phyloP scores from a whole-genome alignment of 2,797 vertebrate species.

The Chromis chromis region DNA sequence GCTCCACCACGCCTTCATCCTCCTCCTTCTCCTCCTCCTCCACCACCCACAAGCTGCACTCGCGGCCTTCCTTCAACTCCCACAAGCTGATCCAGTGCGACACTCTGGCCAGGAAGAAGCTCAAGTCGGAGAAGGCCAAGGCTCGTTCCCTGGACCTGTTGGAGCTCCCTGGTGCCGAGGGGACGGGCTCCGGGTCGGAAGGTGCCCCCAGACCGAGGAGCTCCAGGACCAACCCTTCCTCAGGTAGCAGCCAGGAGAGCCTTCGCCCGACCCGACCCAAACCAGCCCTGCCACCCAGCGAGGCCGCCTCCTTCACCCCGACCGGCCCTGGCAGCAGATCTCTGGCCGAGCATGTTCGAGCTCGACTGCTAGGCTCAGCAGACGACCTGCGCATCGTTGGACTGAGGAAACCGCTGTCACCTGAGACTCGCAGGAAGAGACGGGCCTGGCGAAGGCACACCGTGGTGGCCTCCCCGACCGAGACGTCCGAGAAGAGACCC shows the following conservation, averaged over 20 bases:
- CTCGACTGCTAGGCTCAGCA: constrained; percentile 85
- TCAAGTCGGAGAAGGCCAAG: constrained; percentile 84
- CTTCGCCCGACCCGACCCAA: constrained; percentile 48
- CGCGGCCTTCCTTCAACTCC: constrained; percentile 91
- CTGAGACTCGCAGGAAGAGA: constrained; percentile 90
- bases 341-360: constrained; percentile 86
- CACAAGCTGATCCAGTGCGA: constrained; percentile 96
- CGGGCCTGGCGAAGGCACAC: constrained; percentile 95
- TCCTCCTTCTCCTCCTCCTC: constrained; percentile 82
- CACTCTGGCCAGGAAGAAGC: constrained; percentile 92
- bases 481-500: constrained; percentile 67
- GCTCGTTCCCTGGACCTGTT: constrained; percentile 77
- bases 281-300: constrained; percentile 54
- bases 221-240: constrained; percentile 79
- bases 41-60: constrained; percentile 79
- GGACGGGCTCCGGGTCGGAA: constrained; percentile 19
- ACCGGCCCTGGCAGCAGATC: constrained; percentile 60
- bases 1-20: constrained; percentile 82
- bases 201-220: constrained; percentile 15
- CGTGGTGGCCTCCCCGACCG: constrained; percentile 90
- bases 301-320: constrained; percentile 71
- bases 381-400: constrained; percentile 90
- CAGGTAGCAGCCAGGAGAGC: constrained; percentile 83
- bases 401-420: constrained; percentile 89
- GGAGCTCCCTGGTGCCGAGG: constrained; percentile 61